Evolutionary conservation across 2,797 vertebrate genomes (phyloP).

Genomic region (Picus viridis): DNA sequence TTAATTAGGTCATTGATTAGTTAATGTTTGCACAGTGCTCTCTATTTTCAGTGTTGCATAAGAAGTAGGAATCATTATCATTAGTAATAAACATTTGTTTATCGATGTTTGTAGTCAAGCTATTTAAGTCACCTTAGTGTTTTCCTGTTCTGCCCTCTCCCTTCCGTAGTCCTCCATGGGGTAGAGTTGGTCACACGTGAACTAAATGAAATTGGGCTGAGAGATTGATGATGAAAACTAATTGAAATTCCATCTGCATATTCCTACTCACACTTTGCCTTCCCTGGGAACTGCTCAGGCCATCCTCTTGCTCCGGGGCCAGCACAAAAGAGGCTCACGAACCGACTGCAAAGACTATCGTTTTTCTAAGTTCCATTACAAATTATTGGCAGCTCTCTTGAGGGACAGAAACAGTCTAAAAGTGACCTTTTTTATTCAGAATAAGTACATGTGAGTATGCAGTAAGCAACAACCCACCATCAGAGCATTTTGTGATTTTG

Average conservation of each 20-base stretch:
- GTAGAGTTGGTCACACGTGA: not conserved
- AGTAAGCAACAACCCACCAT: not conserved
- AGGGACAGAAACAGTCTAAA: not conserved
- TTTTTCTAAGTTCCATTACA: not conserved
- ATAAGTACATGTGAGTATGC: not conserved
- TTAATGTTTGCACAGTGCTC: not conserved
- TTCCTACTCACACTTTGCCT: not conserved
- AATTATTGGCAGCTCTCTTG: not conserved
- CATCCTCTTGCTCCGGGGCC: not conserved
- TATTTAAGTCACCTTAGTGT: not conserved
- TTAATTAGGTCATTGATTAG: not conserved
- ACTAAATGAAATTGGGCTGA: not conserved
- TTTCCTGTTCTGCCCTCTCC: not conserved
- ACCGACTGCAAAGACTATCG: not conserved
- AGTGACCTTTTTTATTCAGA: not conserved
- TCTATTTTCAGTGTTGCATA: not conserved
- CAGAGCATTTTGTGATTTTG: not conserved
- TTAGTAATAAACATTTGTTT: conserved; percentile 2
- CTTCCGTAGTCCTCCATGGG: accelerated
- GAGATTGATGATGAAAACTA: not conserved
- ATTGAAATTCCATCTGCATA: not conserved
- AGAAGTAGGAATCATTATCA: not conserved
- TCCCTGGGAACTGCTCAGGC: not conserved
- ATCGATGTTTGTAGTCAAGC: not conserved
- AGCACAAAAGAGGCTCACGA: not conserved